Evolutionary conservation across 2,113 vertebrate species (phyloP), one percentile per base, ranked within the genome.

Genomic region (Patagioenas fasciata): DNA sequence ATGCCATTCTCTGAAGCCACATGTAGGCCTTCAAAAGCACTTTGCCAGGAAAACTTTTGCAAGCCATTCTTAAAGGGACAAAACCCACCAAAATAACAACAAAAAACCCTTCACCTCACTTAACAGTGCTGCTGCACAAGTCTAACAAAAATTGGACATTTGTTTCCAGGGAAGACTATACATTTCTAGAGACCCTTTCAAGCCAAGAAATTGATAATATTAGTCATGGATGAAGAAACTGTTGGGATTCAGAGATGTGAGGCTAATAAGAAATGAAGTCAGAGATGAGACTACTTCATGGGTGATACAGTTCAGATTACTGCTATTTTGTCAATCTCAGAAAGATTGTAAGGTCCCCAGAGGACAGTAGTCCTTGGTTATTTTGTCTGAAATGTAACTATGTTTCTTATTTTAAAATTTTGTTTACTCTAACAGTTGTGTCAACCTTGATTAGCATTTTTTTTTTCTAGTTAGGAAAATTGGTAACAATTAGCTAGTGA

Each of bases 91-190:
- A 29, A 36, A 53, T 75, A 74, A 10, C 8, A 54, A 73, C 7
- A 26, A 47, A 14, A 24, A 53, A 11, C 11, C 0, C 0, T 0
- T 2, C 18, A 16, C 5, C 3, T 58, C n/a, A 25, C 38, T 65
- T 77, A 11, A 10, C 29, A 74, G 4, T 34, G 4, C 15, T 74
- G 6, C 4, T 92, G 28, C 48, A 67, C 19, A 1, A 1, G 5
- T 56, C 8, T 38, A 47, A 29, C 8, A 92, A 89, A 81, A 93
- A 64, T 8, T 13, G 5, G 31, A 38, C 3, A 23, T 74, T 89
- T 93, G 1, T 89, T 87, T 56, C 26, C 42, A 78, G 13, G 8
- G 15, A 87, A 73, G 14, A 17, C 11, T 67, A 32, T 40, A 15
- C 0, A 23, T 87, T 69, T 71, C 29, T 48, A 28, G 66, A 78